Conservation (phyloP, 1,140 invertebrate genomes). For the Drosophila quadrilineata region DNA sequence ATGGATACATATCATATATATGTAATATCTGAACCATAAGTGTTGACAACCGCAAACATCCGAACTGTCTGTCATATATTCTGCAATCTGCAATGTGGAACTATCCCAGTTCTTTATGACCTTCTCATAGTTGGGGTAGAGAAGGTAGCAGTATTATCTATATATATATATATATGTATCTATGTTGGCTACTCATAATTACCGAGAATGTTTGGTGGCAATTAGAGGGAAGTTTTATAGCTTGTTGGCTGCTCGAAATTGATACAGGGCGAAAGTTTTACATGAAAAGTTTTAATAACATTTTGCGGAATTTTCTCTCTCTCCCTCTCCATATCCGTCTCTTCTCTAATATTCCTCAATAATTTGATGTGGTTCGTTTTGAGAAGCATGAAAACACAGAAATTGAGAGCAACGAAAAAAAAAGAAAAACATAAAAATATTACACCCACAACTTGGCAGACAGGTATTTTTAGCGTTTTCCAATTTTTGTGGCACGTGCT, state of each 20-base stretch:
- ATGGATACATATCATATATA: no score
- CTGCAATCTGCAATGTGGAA: no score
- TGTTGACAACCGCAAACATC: constrained; percentile 51
- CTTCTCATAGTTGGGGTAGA: no score
- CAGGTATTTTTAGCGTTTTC: constrained; percentile 26
- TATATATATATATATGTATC: no score
- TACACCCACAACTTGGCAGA: neutral
- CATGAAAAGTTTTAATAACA: constrained; percentile 27
- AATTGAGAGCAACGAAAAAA: no score
- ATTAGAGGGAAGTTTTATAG: constrained; percentile 18
- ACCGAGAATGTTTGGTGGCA: constrained; percentile 4
- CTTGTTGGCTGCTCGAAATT: neutral
- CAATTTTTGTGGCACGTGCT: constrained; percentile 38
- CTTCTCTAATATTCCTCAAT: neutral
- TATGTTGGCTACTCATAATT: constrained; percentile 23
- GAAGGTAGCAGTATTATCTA: neutral
- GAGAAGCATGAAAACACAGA: no score
- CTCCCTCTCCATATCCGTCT: neutral
- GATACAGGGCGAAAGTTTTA: constrained; percentile 15
- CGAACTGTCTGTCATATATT: constrained; percentile 22
- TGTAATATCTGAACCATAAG: no score
- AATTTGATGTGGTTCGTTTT: constrained; percentile 3
- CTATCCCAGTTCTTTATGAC: no score
- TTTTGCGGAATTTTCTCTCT: neutral
- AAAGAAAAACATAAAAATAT: no score